These are phyloP conservation scores for Sthenelais limicola DNA, from an alignment of 2,888 invertebrate species.

Conservation along the genomic window DNA sequence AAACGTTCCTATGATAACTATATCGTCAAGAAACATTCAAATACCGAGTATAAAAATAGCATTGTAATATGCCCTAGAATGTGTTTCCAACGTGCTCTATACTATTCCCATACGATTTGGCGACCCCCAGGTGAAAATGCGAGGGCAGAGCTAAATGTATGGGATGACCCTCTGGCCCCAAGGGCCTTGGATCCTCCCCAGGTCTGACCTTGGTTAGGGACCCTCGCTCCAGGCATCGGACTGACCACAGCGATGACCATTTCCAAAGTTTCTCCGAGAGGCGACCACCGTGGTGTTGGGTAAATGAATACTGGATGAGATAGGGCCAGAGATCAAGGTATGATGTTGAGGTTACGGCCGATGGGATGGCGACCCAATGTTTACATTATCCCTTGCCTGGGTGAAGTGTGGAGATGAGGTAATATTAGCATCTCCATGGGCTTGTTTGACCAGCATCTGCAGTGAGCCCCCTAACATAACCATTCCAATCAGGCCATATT, in stretches of 20 bases:
- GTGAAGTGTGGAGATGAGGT: constrained; percentile 4
- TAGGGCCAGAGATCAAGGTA: background rate
- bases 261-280: background rate
- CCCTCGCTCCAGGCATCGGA: too few species aligned
- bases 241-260: background rate
- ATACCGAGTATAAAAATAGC: too few species aligned
- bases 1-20: too few species aligned
- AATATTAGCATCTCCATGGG: constrained; percentile 7
- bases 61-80: too few species aligned
- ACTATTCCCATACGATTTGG: too few species aligned
- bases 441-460: constrained; percentile 6
- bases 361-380: constrained; percentile 4
- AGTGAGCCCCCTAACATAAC: constrained; percentile 17
- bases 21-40: too few species aligned
- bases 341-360: background rate
- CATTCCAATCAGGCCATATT: constrained; percentile 9
- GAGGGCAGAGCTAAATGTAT: too few species aligned
- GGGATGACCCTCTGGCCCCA: too few species aligned
- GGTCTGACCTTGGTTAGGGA: too few species aligned
- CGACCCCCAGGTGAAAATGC: too few species aligned
- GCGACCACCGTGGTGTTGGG: background rate
- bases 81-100: too few species aligned
- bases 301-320: background rate
- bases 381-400: background rate
- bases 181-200: too few species aligned